Percentiles rank a stretch among this genome's conserved stretches.
Evolutionary conservation across 2,888 invertebrate genomes (phyloP).

Genomic region (Gryllus longicercus): DNA sequence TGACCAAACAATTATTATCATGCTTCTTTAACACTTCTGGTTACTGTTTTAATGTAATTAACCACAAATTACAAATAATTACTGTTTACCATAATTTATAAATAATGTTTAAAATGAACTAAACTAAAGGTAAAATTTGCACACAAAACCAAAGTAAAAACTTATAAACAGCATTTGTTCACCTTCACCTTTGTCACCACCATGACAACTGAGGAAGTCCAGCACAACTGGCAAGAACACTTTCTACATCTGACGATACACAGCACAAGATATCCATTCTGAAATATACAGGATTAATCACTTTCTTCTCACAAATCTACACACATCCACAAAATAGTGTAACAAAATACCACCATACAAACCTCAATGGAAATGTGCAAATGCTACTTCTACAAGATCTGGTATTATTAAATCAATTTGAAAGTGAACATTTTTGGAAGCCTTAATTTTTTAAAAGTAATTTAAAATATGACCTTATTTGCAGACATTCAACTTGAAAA

Average conservation of each 20-base stretch:
- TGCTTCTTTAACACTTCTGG: no score
- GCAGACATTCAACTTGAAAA: background rate
- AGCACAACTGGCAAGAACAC: no score
- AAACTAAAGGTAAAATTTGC: background rate
- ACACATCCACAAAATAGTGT: background rate
- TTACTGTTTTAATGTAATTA: background rate
- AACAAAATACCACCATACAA: no score
- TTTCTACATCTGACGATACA: no score
- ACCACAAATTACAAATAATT: background rate
- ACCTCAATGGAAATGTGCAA: conserved; percentile 5
- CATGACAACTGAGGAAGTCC: no score
- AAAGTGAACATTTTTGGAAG: background rate
- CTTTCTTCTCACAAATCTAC: background rate
- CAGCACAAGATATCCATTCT: no score
- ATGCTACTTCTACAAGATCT: background rate
- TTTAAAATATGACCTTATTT: background rate
- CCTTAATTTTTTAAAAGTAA: background rate
- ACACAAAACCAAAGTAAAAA: background rate
- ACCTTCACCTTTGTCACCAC: no score
- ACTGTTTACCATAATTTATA: background rate
- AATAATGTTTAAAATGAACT: background rate
- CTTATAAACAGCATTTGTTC: background rate
- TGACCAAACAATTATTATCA: no score
- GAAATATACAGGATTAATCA: no score
- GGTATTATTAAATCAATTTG: background rate